phyloP scores from a whole-genome alignment of 2,888 invertebrate species.

The Nesidiocoris tenuis region DNA sequence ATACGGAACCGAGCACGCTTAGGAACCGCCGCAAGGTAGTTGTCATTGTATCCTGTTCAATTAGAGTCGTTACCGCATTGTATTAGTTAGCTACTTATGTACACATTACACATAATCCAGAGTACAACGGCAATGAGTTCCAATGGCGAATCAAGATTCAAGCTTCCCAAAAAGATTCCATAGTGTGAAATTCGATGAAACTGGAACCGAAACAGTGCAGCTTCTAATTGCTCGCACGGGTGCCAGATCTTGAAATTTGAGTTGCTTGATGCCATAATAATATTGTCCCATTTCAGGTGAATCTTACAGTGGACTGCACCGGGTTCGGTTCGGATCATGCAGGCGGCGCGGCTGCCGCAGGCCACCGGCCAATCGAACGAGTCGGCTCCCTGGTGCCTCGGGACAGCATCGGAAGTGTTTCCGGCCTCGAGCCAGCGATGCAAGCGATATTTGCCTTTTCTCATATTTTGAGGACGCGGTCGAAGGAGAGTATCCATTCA shows the following conservation, averaged over 20 bases:
- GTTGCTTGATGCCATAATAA: background rate
- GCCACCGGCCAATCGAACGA: conserved; percentile 46
- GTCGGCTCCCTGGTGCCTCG: conserved; percentile 49
- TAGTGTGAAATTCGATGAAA: too few species aligned
- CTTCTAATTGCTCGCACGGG: too few species aligned
- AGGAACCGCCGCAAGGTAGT: conserved; percentile 55
- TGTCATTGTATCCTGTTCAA: background rate
- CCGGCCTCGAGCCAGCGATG: conserved; percentile 53
- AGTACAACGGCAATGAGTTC: too few species aligned
- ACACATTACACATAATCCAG: too few species aligned
- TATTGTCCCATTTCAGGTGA: conserved; percentile 52
- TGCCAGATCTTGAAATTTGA: background rate
- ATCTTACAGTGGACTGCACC: conserved; percentile 55
- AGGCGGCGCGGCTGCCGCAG: conserved; percentile 44
- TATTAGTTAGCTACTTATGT: too few species aligned
- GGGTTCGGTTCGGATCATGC: conserved; percentile 47
- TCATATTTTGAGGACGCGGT: conserved; percentile 53
- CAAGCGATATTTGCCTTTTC: conserved; percentile 53
- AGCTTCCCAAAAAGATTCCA: too few species aligned
- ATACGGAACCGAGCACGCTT: conserved; percentile 55
- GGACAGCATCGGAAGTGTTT: conserved; percentile 51
- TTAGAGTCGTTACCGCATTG: too few species aligned
- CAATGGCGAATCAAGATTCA: too few species aligned
- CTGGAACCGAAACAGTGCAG: too few species aligned
- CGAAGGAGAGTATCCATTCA: conserved; percentile 53